A percentile compares a stretch with the other conserved stretches of the same genome.
Evolutionary conservation across 2,113 vertebrate genomes (phyloP).

Genomic region (Embiotoca jacksoni): DNA sequence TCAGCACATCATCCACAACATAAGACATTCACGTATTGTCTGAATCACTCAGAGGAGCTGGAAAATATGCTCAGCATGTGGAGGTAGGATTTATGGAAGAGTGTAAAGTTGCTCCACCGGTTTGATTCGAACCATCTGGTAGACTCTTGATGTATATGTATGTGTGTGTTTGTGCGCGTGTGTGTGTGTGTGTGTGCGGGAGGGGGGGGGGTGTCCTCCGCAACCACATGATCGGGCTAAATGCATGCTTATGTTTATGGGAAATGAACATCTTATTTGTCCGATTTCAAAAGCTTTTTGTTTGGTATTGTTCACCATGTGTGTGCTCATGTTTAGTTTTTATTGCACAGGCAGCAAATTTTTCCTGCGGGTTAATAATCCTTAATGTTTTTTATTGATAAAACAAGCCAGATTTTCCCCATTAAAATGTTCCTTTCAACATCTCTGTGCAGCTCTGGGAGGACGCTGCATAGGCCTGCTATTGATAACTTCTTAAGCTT

Average conservation of each 20-base stretch:
- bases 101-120: slow-evolving; percentile 14
- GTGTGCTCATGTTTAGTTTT: no score
- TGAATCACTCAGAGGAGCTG: slow-evolving; percentile 2
- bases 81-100: slow-evolving; percentile 7
- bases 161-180: background rate
- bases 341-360: no score
- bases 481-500: slow-evolving; percentile 56
- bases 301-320: no score
- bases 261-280: no score
- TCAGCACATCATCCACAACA: background rate
- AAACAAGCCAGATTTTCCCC: background rate
- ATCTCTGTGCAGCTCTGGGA: background rate
- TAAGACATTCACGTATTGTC: background rate
- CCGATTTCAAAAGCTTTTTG: no score
- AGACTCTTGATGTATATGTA: background rate
- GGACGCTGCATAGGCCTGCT: slow-evolving; percentile 58
- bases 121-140: slow-evolving; percentile 65
- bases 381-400: background rate
- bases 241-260: background rate
- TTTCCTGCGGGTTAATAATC: no score
- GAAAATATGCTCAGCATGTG: slow-evolving; percentile 14
- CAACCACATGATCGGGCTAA: background rate
- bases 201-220: background rate
- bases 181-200: background rate
- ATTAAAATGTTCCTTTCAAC: slow-evolving; percentile 3